A percentile compares a stretch with the other conserved stretches of the same genome.
phyloP scores from a whole-genome alignment of 2,888 invertebrate species.

The Ischnus inquisitorius region DNA sequence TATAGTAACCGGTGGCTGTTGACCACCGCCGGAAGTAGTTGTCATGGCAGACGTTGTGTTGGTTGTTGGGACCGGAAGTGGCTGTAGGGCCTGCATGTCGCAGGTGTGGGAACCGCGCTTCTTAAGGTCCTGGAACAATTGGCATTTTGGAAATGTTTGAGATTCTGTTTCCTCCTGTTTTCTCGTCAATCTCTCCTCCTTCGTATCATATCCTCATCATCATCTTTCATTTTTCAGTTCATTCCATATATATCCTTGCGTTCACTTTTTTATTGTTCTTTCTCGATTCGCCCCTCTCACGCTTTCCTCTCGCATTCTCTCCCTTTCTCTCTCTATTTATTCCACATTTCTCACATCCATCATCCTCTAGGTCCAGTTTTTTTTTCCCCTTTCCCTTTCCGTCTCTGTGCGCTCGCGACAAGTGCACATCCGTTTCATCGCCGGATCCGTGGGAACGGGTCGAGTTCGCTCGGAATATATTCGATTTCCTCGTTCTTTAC shows the following conservation, averaged over 20 bases:
- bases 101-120: slow-evolving; percentile 85
- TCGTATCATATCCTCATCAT: slow-evolving; percentile 22
- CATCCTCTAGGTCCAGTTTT: slow-evolving; percentile 29
- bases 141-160: slow-evolving; percentile 80
- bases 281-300: slow-evolving; percentile 49
- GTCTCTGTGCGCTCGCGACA: slow-evolving; percentile 12
- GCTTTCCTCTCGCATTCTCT: slow-evolving; percentile 48
- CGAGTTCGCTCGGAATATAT: not conserved
- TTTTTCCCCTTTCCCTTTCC: slow-evolving; percentile 29
- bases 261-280: slow-evolving; percentile 39
- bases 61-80: slow-evolving; percentile 82
- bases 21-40: slow-evolving; percentile 82
- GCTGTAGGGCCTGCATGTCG: slow-evolving; percentile 85
- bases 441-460: not conserved
- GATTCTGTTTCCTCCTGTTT: slow-evolving; percentile 62
- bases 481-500: slow-evolving; percentile 13
- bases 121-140: slow-evolving; percentile 85
- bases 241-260: slow-evolving; percentile 36
- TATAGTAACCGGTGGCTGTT: slow-evolving; percentile 79
- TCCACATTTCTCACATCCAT: slow-evolving; percentile 44
- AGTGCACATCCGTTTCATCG: slow-evolving; percentile 15
- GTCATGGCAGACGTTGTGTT: slow-evolving; percentile 82
- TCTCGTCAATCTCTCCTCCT: slow-evolving; percentile 40
- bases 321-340: not conserved
- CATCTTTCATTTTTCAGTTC: slow-evolving; percentile 35